Evolutionary conservation across 2,888 invertebrate genomes (phyloP).

Genomic region (Lysandra coridon): DNA sequence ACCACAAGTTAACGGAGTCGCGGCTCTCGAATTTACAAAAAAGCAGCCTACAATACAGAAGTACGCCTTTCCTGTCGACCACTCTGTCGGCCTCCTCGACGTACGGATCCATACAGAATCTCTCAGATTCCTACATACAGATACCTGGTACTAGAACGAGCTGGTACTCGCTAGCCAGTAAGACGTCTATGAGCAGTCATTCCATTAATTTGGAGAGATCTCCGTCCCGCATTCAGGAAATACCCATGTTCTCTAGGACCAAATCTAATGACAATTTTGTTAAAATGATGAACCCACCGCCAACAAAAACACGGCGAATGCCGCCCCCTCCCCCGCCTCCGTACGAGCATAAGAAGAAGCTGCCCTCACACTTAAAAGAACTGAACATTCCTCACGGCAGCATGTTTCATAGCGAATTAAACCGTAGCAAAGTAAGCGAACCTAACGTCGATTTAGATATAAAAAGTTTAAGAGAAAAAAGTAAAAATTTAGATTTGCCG

Average conservation of each 20-base stretch:
- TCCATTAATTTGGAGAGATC: constrained; percentile 85
- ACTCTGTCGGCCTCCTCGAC: constrained; percentile 84
- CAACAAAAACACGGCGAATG: constrained; percentile 75
- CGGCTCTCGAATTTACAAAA: constrained; percentile 83
- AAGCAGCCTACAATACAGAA: constrained; percentile 88
- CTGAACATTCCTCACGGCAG: constrained; percentile 52
- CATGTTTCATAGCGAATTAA: constrained; percentile 55
- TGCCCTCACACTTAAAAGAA: constrained; percentile 78
- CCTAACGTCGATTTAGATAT: constrained; percentile 84
- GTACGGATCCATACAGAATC: constrained; percentile 90
- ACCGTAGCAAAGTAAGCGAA: constrained; percentile 64
- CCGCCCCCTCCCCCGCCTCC: constrained; percentile 79
- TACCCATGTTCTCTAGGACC: constrained; percentile 82
- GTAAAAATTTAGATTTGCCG: constrained; percentile 93
- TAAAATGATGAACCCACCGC: constrained; percentile 77
- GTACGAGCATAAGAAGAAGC: constrained; percentile 74
- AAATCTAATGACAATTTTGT: constrained; percentile 91
- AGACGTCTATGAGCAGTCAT: constrained; percentile 82
- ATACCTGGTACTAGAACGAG: constrained; percentile 79
- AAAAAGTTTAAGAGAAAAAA: constrained; percentile 91
- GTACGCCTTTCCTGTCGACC: constrained; percentile 88
- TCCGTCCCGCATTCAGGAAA: constrained; percentile 75
- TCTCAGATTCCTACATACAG: constrained; percentile 87
- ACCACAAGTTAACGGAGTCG: constrained; percentile 90
- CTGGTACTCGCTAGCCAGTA: constrained; percentile 82